These are phyloP conservation scores for Sternarchorhynchus goeldii DNA, from an alignment of 2,797 vertebrate species.

Conservation along the genomic window DNA sequence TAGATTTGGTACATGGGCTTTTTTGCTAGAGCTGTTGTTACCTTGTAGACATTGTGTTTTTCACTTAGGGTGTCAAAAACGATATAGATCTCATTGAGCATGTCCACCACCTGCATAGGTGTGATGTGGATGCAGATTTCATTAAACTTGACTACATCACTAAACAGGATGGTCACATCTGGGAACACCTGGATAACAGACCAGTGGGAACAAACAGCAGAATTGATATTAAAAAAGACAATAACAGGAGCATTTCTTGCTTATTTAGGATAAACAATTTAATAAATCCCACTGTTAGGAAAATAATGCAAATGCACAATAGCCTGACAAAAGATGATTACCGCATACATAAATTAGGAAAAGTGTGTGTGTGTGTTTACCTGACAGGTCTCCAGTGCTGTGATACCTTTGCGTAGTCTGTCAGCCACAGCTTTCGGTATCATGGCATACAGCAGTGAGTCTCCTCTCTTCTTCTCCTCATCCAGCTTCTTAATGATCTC, in stretches of 20 bases:
- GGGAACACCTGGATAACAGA: slow-evolving; percentile 71
- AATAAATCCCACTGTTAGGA: slow-evolving; percentile 8
- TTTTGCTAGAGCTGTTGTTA: slow-evolving; percentile 39
- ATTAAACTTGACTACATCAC: slow-evolving; percentile 78
- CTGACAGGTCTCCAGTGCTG: slow-evolving; percentile 77
- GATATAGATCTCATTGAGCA: slow-evolving; percentile 81
- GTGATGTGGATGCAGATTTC: slow-evolving; percentile 82
- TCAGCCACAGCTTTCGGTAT: slow-evolving; percentile 78
- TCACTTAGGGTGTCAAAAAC: slow-evolving; percentile 79
- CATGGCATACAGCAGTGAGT: slow-evolving; percentile 78
- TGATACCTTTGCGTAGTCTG: slow-evolving; percentile 76
- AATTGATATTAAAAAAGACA: slow-evolving; percentile 7
- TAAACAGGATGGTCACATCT: slow-evolving; percentile 78
- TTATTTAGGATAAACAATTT: slow-evolving; percentile 6
- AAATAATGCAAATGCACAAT: slow-evolving; percentile 10
- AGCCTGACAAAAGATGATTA: background rate
- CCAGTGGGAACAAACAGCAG: background rate
- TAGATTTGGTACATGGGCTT: background rate
- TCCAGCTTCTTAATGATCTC: slow-evolving; percentile 80
- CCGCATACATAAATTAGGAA: slow-evolving; percentile 17
- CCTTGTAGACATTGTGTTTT: slow-evolving; percentile 82
- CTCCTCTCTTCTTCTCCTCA: slow-evolving; percentile 76
- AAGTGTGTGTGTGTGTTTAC: slow-evolving; percentile 53
- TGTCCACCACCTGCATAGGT: slow-evolving; percentile 81
- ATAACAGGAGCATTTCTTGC: slow-evolving; percentile 1